Evolutionary conservation across 1,140 invertebrate genomes (phyloP), one percentile per base, ranked within the genome.

Genomic region (Tachypleus tridentatus): DNA sequence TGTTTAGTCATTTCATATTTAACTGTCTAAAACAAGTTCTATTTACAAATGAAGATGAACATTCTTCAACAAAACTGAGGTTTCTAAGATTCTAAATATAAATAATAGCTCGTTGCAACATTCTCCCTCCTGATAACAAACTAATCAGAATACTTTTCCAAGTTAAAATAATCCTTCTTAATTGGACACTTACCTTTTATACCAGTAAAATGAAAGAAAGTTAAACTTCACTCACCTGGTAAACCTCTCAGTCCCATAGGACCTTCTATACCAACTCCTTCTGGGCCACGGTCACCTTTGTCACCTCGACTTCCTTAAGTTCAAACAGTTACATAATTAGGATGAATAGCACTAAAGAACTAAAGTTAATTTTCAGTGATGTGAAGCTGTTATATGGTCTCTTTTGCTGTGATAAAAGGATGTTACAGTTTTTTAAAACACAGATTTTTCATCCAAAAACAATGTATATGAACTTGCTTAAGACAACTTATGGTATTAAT

Each of bases 211-310:
- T 29, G 2, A 47, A 47, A 58, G 7, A 9, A 58, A 9, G 6
- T n/a, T 58, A n/a, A 58, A 47, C 6, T 29, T 48, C 11, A 29
- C 60, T 63, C 76, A 87, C 86, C 86, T 78, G 81, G 80, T 62
- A 77, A 64, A 60, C 87, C 86, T 71, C 79, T 76, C 3, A 81
- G 78, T 54, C 87, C 87, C 59, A 81, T 76, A 3, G 82, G 81
- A n/a, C 87, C 87, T 76, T 86, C 86, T 4, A 82, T 67, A 1
- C 85, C 85, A 53, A 85, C 70, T 3, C 86, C 86, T 74, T 87
- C 82, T 0, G 76, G 74, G 3, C 87, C 87, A 73, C 82, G 74
- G 5, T 88, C 86, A 1, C 87, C 87, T 71, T 86, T 87, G 62
- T 87, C 86, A 1, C 87, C 87, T 68, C 82, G 80, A 70, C 84